Percentiles rank a stretch among this genome's conserved stretches.
phyloP scores from a whole-genome alignment of 2,888 invertebrate species.

The Halocaridina rubra region DNA sequence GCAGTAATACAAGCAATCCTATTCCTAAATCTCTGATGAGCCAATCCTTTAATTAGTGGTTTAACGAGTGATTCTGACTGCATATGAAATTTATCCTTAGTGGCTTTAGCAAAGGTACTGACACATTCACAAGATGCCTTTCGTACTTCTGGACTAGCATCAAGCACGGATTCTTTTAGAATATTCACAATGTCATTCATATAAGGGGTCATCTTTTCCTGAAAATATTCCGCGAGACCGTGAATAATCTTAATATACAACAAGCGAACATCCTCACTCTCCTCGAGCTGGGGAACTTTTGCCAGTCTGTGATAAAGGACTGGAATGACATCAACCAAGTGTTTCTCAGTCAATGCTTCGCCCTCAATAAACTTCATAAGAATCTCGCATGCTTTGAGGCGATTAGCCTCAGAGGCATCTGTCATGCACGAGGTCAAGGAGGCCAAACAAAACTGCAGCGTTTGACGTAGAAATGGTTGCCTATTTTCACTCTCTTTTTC shows the following conservation, averaged over 20 bases:
- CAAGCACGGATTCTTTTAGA: slow-evolving; percentile 26
- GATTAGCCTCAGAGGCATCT: slow-evolving; percentile 42
- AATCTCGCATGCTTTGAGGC: slow-evolving; percentile 26
- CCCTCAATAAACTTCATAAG: slow-evolving; percentile 20
- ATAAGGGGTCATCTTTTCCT: slow-evolving; percentile 34
- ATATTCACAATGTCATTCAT: slow-evolving; percentile 43
- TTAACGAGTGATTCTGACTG: slow-evolving; percentile 32
- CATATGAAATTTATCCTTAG: slow-evolving; percentile 38
- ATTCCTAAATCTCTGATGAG: slow-evolving; percentile 51
- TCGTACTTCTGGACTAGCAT: slow-evolving; percentile 40
- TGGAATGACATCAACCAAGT: slow-evolving; percentile 37
- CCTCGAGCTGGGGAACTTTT: slow-evolving; percentile 15
- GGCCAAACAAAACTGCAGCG: neutral
- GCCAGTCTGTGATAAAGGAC: slow-evolving; percentile 39
- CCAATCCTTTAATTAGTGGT: slow-evolving; percentile 28
- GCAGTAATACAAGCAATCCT: slow-evolving; percentile 47
- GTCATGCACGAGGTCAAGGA: slow-evolving; percentile 5
- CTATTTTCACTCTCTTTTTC: too few species aligned
- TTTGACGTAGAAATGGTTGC: neutral
- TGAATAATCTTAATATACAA: slow-evolving; percentile 11
- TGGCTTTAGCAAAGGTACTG: slow-evolving; percentile 14
- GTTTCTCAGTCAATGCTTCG: neutral
- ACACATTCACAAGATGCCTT: slow-evolving; percentile 48
- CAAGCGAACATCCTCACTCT: slow-evolving; percentile 53
- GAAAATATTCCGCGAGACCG: neutral